These are phyloP conservation scores for Terrapene triunguis DNA, from an alignment of 2,113 vertebrate species.

Conservation along the genomic window DNA sequence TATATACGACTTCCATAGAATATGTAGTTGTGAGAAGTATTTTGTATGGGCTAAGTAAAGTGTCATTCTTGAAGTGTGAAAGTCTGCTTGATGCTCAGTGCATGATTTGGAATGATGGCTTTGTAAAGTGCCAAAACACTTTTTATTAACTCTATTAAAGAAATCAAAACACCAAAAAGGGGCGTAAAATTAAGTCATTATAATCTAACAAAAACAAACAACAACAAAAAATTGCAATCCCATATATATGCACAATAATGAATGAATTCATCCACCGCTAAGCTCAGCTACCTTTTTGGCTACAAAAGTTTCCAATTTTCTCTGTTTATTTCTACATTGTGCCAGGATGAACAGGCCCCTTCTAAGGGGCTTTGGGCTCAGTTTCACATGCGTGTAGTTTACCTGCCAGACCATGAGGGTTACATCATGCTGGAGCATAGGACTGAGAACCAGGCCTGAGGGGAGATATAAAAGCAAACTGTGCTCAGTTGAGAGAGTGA, in stretches of 20 bases:
- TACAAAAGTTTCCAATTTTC: neutral
- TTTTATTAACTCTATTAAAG: neutral
- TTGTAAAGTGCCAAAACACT: rapidly evolving
- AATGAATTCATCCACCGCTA: neutral
- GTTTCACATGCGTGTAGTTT: neutral
- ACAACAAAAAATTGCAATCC: neutral
- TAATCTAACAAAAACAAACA: neutral
- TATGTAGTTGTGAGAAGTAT: neutral
- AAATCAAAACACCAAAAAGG: neutral
- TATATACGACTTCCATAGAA: neutral
- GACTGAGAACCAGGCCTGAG: neutral
- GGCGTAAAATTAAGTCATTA: neutral
- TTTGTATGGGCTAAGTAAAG: neutral
- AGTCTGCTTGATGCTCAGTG: neutral
- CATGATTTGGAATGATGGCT: neutral
- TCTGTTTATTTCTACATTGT: neutral
- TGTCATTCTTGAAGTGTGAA: neutral
- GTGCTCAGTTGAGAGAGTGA: neutral
- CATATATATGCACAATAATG: neutral
- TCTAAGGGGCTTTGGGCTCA: neutral
- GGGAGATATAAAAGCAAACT: neutral
- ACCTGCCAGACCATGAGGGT: neutral
- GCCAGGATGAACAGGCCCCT: neutral
- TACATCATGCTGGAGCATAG: rapidly evolving
- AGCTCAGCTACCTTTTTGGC: neutral